Evolutionary conservation across 2,797 vertebrate genomes (phyloP).

Genomic region (Scyliorhinus canicula): DNA sequence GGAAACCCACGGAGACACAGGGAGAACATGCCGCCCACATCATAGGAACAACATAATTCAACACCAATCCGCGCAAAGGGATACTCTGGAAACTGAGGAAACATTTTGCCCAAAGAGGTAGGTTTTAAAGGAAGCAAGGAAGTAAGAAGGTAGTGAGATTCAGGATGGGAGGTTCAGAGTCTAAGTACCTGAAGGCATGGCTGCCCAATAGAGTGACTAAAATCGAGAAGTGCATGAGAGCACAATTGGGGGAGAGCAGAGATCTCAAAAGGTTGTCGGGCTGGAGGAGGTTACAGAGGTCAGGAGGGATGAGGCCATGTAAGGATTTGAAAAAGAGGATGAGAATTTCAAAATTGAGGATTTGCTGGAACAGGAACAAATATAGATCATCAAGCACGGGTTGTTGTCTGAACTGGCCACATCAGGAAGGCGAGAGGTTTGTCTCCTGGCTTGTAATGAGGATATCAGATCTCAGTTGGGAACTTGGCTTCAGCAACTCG

Average conservation of each 20-base stretch:
- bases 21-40: too few relatives aligned
- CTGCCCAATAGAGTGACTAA: neutral
- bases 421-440: neutral
- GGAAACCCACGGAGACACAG: too few relatives aligned
- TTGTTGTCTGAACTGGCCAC: neutral
- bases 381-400: too few relatives aligned
- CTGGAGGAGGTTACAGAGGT: too few relatives aligned
- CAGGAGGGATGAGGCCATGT: too few relatives aligned
- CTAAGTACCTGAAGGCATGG: neutral
- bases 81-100: neutral
- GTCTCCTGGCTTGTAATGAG: neutral
- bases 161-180: neutral
- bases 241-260: too few relatives aligned
- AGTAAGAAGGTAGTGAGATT: neutral
- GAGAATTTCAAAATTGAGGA: too few relatives aligned
- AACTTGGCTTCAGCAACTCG: neutral
- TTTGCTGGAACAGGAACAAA: too few relatives aligned
- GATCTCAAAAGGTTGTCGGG: too few relatives aligned
- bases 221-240: too few relatives aligned
- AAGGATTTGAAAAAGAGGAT: too few relatives aligned
- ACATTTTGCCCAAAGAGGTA: neutral
- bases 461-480: neutral
- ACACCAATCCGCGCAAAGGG: neutral
- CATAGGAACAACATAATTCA: too few relatives aligned
- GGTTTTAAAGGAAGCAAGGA: neutral